These are phyloP conservation scores for Dendroctonus ponderosae DNA, from an alignment of 1,140 invertebrate genomes.

Conservation along the genomic window DNA sequence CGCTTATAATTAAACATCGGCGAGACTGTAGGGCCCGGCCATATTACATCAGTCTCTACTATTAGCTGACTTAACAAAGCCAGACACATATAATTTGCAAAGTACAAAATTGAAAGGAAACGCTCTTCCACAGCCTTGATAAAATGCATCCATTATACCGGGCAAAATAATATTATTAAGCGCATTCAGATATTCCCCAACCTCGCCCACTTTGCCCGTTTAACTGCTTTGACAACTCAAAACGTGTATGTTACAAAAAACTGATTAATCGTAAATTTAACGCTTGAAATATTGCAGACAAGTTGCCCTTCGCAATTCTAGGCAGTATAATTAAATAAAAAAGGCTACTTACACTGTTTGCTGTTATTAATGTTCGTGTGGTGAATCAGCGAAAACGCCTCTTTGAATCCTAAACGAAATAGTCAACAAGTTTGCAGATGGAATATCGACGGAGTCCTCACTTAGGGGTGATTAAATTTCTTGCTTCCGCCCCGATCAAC, in stretches of 20 bases:
- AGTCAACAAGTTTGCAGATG: slow-evolving; percentile 22
- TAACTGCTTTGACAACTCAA: slow-evolving; percentile 17
- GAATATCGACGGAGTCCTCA: too few species aligned
- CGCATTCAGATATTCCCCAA: neutral
- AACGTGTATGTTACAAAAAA: slow-evolving; percentile 16
- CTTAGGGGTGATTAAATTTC: too few species aligned
- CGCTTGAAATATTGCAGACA: slow-evolving; percentile 34
- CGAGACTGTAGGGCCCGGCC: too few species aligned
- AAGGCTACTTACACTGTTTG: slow-evolving; percentile 29
- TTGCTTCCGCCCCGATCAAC: too few species aligned
- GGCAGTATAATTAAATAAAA: slow-evolving; percentile 34
- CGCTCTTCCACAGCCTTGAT: too few species aligned
- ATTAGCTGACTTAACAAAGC: too few species aligned
- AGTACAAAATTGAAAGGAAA: too few species aligned
- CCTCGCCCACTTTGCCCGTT: slow-evolving; percentile 21
- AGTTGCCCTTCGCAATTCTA: slow-evolving; percentile 37
- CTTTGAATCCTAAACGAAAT: slow-evolving; percentile 14
- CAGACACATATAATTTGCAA: too few species aligned
- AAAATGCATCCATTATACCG: slow-evolving; percentile 1
- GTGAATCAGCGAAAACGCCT: slow-evolving; percentile 27
- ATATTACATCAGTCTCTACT: too few species aligned
- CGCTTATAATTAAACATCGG: too few species aligned
- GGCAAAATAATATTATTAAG: slow-evolving; percentile 1
- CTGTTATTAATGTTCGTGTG: slow-evolving; percentile 32
- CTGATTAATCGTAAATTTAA: slow-evolving; percentile 37